Percentiles rank a stretch among this genome's conserved stretches.
phyloP scores from a whole-genome alignment of 2,888 invertebrate genomes.

The Julus scandinavius region DNA sequence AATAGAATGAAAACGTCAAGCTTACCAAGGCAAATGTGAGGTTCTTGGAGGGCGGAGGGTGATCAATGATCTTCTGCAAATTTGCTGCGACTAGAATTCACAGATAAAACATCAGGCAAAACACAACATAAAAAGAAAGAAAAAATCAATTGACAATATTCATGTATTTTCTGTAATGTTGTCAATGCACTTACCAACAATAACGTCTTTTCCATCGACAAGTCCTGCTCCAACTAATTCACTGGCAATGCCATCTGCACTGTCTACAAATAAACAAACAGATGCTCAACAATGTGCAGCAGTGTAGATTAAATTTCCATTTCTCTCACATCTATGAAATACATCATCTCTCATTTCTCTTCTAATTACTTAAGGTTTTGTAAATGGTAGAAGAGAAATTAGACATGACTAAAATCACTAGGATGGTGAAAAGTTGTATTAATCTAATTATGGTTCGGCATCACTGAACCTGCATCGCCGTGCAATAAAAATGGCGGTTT shows the following conservation, averaged over 20 bases:
- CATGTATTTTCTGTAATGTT: not conserved
- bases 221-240: constrained; percentile 93
- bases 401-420: too few relatives aligned
- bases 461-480: too few relatives aligned
- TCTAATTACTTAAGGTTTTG: too few relatives aligned
- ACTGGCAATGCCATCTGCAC: constrained; percentile 88
- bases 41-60: constrained; percentile 68
- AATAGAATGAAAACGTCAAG: constrained; percentile 57
- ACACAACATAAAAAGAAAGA: not conserved
- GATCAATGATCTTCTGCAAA: constrained; percentile 88
- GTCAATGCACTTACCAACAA: constrained; percentile 69
- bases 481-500: too few relatives aligned
- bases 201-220: constrained; percentile 89
- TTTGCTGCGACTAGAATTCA: constrained; percentile 80
- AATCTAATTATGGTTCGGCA: too few relatives aligned
- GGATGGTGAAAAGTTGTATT: too few relatives aligned
- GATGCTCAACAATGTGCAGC: not conserved
- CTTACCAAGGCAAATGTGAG: constrained; percentile 89
- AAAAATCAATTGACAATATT: not conserved
- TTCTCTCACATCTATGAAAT: too few relatives aligned
- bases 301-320: too few relatives aligned
- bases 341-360: too few relatives aligned
- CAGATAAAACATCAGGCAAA: not conserved
- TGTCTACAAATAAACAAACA: constrained; percentile 63
- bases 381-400: too few relatives aligned